A percentile compares a stretch with the other conserved stretches of the same genome.
phyloP scores from a whole-genome alignment of 2,888 invertebrate genomes.

The Bimastos eiseni region DNA sequence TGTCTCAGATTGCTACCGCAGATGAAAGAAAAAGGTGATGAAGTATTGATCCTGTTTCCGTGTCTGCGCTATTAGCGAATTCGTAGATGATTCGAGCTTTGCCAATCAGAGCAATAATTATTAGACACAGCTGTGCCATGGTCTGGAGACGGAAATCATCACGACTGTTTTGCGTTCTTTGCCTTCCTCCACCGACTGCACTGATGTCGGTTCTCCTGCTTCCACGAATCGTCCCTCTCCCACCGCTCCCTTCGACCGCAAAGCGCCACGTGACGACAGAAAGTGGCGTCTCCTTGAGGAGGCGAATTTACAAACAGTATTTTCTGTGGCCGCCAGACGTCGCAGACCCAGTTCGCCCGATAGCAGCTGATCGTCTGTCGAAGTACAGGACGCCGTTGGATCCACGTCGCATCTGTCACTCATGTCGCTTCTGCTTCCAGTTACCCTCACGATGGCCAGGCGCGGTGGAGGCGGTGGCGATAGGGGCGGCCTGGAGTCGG shows the following conservation, averaged over 20 bases:
- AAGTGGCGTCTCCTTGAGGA: not conserved
- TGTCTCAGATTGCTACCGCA: too few species aligned
- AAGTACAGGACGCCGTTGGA: not conserved
- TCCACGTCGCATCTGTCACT: not conserved
- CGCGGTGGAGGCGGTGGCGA: not conserved
- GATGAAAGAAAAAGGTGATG: not conserved
- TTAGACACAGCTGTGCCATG: constrained; percentile 18
- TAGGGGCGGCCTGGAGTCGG: not conserved
- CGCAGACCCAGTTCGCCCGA: not conserved
- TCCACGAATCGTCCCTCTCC: not conserved
- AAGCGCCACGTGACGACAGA: not conserved
- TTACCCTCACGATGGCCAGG: not conserved
- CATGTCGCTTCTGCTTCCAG: not conserved
- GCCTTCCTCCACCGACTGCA: not conserved
- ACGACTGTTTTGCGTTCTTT: not conserved
- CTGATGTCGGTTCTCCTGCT: not conserved
- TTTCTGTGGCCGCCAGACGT: not conserved
- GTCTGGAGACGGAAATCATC: not conserved
- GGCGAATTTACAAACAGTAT: not conserved
- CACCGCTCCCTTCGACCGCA: not conserved
- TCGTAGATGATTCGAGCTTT: not conserved
- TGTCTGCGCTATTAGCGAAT: too few species aligned
- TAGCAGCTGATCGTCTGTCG: not conserved
- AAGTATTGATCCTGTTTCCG: not conserved
- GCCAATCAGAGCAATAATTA: too few species aligned